Percentiles rank a stretch among this genome's conserved stretches.
phyloP scores from a whole-genome alignment of 2,797 vertebrate species.

The Gymnoscopelus braueri region DNA sequence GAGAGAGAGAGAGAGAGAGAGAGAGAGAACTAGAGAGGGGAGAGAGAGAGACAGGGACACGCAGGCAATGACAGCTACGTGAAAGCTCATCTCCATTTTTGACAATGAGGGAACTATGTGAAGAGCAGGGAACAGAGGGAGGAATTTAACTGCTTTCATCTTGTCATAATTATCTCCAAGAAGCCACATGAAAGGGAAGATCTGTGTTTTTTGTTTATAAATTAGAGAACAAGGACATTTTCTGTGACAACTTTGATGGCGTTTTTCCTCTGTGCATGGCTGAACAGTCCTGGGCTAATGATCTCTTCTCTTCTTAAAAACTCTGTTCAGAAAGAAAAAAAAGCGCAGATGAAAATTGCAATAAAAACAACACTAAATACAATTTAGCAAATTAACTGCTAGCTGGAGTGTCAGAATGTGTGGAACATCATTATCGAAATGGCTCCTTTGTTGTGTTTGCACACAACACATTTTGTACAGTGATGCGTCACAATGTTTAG shows the following conservation, averaged over 20 bases:
- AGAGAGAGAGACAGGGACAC: slow-evolving; percentile 64
- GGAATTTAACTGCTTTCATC: slow-evolving; percentile 85
- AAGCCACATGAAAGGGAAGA: slow-evolving; percentile 82
- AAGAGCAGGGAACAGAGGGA: slow-evolving; percentile 82
- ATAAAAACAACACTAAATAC: slow-evolving; percentile 79
- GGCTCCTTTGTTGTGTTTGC: slow-evolving; percentile 47
- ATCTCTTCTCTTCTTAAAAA: slow-evolving; percentile 73
- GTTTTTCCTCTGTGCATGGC: slow-evolving; percentile 76
- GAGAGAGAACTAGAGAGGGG: slow-evolving; percentile 47
- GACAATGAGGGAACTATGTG: slow-evolving; percentile 84
- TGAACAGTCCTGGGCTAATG: slow-evolving; percentile 78
- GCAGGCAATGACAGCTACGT: slow-evolving; percentile 80
- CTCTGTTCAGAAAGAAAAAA: slow-evolving; percentile 45
- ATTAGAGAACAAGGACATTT: slow-evolving; percentile 83
- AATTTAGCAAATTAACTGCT: slow-evolving; percentile 73
- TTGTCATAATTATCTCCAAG: slow-evolving; percentile 86
- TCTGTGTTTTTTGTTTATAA: slow-evolving; percentile 84
- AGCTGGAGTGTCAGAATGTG: slow-evolving; percentile 71
- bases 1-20: slow-evolving; percentile 36
- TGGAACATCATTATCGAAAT: slow-evolving; percentile 67
- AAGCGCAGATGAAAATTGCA: slow-evolving; percentile 71
- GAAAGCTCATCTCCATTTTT: slow-evolving; percentile 86
- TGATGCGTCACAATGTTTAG: slow-evolving; percentile 2
- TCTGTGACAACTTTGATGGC: slow-evolving; percentile 81
- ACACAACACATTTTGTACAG: slow-evolving; percentile 10